Evolutionary conservation across 2,888 invertebrate genomes (phyloP).

Genomic region (Ceriagrion tenellum): DNA sequence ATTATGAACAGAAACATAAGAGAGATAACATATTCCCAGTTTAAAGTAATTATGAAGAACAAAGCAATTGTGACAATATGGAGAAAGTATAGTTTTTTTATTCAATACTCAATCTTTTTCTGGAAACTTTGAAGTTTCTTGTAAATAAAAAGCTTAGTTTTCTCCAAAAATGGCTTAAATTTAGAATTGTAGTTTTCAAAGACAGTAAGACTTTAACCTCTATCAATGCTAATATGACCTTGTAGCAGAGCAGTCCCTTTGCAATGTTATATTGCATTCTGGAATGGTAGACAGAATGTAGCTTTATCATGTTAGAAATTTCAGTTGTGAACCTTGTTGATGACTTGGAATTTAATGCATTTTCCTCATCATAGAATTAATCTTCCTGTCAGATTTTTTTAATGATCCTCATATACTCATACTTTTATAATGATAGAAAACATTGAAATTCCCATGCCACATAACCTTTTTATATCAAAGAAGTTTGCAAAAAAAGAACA

Average conservation of each 20-base stretch:
- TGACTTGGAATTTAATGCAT: neutral
- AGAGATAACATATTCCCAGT: neutral
- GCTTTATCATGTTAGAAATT: constrained; percentile 12
- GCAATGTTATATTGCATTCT: neutral
- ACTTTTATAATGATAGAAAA: neutral
- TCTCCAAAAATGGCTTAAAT: neutral
- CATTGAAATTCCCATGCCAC: neutral
- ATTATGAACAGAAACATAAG: neutral
- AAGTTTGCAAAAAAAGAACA: neutral
- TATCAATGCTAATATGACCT: neutral
- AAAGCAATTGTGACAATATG: neutral
- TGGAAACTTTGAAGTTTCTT: neutral
- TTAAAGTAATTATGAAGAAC: constrained; percentile 9
- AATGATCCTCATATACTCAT: neutral
- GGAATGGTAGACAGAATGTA: constrained; percentile 35
- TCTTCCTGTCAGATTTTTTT: neutral
- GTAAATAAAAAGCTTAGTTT: neutral
- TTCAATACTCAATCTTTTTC: neutral
- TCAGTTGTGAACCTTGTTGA: neutral
- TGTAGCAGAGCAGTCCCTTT: constrained; percentile 16
- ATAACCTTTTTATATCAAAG: neutral
- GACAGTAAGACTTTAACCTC: neutral
- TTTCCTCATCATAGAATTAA: neutral
- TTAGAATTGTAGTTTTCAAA: neutral
- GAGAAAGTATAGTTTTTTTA: neutral